Evolutionary conservation across 2,888 invertebrate genomes (phyloP), one percentile per base, ranked within the genome.

Genomic region (Auanema freiburgensis): DNA sequence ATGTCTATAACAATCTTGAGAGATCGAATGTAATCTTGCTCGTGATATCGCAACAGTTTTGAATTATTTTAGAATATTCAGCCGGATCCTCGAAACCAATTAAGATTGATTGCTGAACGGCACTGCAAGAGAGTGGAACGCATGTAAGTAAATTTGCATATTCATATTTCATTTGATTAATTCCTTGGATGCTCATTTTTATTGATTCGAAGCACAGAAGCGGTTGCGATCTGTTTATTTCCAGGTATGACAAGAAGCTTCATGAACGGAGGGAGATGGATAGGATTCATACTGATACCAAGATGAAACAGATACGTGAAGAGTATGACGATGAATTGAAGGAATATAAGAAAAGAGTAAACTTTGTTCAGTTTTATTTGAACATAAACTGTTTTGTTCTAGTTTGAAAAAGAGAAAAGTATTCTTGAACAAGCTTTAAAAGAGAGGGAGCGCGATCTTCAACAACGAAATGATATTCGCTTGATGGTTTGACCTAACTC

Each of bases 261-360:
- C 6, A 14, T 24, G 62, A 62, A 6, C 56, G 57, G 50, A n/a
- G 49, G 23, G 62, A 57, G n/a, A 56, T 25, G 23, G 62, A 62
- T 18, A 44, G 57, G 21, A 18, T 16, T 14, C 21, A 25, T n/a
- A 57, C 46, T 33, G 57, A 62, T 14, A 21, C 51, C 21, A 56
- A 41, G 21, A 23, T 62, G 2, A 24, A 24, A 12, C 41, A 56
- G 16, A 62, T 62, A 4, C 46, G 41, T n/a, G 50, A 50, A n/a
- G 62, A 62, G 18, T 62, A 57, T 18, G 21, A 50, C 12, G 57
- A 57, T 10, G 57, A 62, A 18, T 50, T 62, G 51, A 57, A 62
- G 11, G 50, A 57, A 18, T 42, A 57, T 25, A 57, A 57, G 12
- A 56, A 42, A 41, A 46, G 57, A 12, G 23, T 62, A 18, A 43